Conservation (phyloP, 2,797 vertebrate genomes). For the Platyrinchus mystaceus region DNA sequence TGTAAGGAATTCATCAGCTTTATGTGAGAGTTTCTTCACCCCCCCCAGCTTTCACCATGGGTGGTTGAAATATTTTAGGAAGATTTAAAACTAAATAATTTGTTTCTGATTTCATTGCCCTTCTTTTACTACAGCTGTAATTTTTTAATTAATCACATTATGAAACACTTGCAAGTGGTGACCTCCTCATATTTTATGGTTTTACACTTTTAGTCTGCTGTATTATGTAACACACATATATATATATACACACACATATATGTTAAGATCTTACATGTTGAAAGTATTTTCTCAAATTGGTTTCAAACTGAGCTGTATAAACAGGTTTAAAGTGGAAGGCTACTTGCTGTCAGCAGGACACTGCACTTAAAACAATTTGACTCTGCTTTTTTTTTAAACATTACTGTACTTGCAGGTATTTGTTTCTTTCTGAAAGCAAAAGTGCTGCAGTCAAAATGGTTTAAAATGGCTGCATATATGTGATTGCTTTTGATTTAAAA, state of each 20-base stretch:
- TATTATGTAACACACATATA: background rate
- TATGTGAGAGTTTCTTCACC: background rate
- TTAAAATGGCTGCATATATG: background rate
- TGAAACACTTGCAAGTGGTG: background rate
- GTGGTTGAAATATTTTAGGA: background rate
- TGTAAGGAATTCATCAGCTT: background rate
- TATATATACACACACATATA: background rate
- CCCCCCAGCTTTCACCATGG: background rate
- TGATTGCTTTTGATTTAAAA: constrained; percentile 5
- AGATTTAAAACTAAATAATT: background rate
- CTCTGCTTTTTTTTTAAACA: background rate
- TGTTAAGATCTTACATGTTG: background rate
- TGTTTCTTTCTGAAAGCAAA: background rate
- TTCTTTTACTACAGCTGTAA: background rate
- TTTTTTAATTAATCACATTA: background rate
- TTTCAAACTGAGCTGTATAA: background rate
- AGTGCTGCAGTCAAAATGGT: background rate
- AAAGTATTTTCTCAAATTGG: background rate
- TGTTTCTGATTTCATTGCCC: background rate
- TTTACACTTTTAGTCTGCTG: background rate
- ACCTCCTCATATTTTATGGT: background rate
- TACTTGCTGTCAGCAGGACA: background rate
- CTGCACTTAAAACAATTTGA: background rate
- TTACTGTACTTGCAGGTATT: background rate
- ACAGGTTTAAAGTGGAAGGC: background rate